phyloP scores from a whole-genome alignment of 2,888 invertebrate genomes.

The Drosophila macrothrix region DNA sequence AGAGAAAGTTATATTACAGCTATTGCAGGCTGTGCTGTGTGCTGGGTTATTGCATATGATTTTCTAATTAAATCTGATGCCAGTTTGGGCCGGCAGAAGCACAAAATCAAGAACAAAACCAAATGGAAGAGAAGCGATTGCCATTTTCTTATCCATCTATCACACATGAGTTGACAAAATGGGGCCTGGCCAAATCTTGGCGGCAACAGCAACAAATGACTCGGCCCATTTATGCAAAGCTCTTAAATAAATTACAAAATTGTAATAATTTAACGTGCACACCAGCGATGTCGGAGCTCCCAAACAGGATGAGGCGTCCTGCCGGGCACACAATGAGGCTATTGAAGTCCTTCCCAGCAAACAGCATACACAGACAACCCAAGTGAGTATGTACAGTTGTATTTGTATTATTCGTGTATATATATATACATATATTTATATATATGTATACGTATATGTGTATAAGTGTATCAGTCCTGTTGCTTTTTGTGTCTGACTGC shows the following conservation, averaged over 20 bases:
- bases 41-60: constrained; percentile 33
- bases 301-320: constrained; percentile 25
- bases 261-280: constrained; percentile 76
- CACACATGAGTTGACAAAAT: constrained; percentile 49
- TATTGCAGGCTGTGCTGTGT: background rate
- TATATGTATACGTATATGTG: constrained; percentile 3
- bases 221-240: constrained; percentile 77
- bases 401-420: background rate
- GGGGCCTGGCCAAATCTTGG: constrained; percentile 5
- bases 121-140: constrained; percentile 36
- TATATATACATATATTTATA: background rate
- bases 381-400: background rate
- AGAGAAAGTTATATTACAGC: constrained; percentile 10
- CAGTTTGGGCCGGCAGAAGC: constrained; percentile 32
- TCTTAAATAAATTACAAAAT: constrained; percentile 82
- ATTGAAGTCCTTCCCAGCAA: constrained; percentile 39
- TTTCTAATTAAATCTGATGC: constrained; percentile 67
- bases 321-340: constrained; percentile 32
- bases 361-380: constrained; percentile 3
- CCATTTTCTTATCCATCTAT: constrained; percentile 50
- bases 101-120: constrained; percentile 31
- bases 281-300: constrained; percentile 41
- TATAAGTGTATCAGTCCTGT: constrained; percentile 32
- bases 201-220: constrained; percentile 55
- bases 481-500: constrained; percentile 33